Percentiles rank a stretch among this genome's conserved stretches.
Conservation (phyloP, 2,797 vertebrate species). For the Lutjanus argentimaculatus region DNA sequence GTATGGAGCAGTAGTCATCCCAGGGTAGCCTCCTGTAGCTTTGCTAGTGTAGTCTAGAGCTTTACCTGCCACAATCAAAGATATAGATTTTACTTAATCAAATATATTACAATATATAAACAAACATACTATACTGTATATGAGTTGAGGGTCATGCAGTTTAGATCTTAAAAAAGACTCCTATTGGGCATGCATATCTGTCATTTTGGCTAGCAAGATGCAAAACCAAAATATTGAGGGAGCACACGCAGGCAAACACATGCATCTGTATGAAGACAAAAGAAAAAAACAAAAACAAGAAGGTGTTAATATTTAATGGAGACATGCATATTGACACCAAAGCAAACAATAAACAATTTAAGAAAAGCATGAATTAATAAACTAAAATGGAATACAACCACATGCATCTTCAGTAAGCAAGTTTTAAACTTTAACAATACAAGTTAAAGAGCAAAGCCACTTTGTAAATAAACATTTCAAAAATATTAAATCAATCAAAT, state of each 20-base stretch:
- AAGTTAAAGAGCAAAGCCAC: neutral
- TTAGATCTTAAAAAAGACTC: slow-evolving; percentile 78
- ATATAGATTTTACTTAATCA: slow-evolving; percentile 75
- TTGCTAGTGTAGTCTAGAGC: slow-evolving; percentile 98
- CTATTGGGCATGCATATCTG: slow-evolving; percentile 91
- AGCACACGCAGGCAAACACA: slow-evolving; percentile 97
- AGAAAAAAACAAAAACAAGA: slow-evolving; percentile 80
- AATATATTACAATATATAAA: slow-evolving; percentile 50
- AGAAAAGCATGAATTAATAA: slow-evolving; percentile 43
- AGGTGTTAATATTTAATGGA: slow-evolving; percentile 76
- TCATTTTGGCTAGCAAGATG: slow-evolving; percentile 90
- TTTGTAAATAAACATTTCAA: slow-evolving; percentile 39
- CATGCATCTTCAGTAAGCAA: slow-evolving; percentile 14
- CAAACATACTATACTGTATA: slow-evolving; percentile 21
- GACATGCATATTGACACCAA: slow-evolving; percentile 80
- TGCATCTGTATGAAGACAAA: slow-evolving; percentile 91
- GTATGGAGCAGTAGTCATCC: slow-evolving; percentile 89
- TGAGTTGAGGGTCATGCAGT: slow-evolving; percentile 83
- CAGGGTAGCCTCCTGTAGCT: slow-evolving; percentile 89
- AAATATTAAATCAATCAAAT: slow-evolving; percentile 48
- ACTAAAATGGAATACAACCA: slow-evolving; percentile 29
- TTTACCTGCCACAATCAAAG: slow-evolving; percentile 94
- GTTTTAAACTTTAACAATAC: neutral
- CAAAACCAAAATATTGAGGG: slow-evolving; percentile 92
- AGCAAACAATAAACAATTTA: slow-evolving; percentile 13